Base-by-base conservation (phyloP, 2,797 vertebrate genomes). In the Sardinella longiceps region DNA sequence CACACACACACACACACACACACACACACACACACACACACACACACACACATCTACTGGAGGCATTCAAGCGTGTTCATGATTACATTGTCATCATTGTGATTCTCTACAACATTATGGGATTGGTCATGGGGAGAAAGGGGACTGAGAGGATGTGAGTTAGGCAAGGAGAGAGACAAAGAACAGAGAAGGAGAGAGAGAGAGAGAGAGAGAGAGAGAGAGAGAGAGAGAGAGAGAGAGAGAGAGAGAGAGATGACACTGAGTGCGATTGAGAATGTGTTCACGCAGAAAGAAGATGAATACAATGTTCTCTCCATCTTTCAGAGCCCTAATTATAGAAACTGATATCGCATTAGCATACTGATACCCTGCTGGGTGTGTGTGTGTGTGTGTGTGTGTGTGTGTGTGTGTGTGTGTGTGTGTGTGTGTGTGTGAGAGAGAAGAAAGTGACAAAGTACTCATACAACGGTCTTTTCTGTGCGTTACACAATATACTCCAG, bases 271-370 rank as follows among this genome's bases (percentile, higher is more conserved):
- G 28, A 33, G 5, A 33, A 60, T 4, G 3, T 70, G 28, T 33
- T 33, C 28, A 70, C 37, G 63, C 63, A 70, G 28, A 9, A 9
- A 39, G 33, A 18, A 15, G 33, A 43, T 77, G 70, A 77, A 43
- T 77, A 43, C 15, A 77, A 39, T 77, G 33, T 77, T 9, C 18
- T 43, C 37, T 43, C 18, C 70, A 23, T 43, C 28, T 43, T 77
- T 39, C 70, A 39, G 33, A 77, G 33, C 7, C 37, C 70, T 77
- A 77, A 77, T 77, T 77, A 77, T 77, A 77, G 70, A 77, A 43
- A 70, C 63, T 70, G 63, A 33, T 70, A 70, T 70, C 7, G 15
- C 70, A 39, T 39, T 77, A 77, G 70, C 70, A 77, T 77, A 77
- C 30, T 23, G 33, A 18, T 15, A 77, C 37, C 70, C 70, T 77